Evolutionary conservation across 2,797 vertebrate genomes (phyloP), one percentile per base, ranked within the genome.

Genomic region (Clarias fuscus): DNA sequence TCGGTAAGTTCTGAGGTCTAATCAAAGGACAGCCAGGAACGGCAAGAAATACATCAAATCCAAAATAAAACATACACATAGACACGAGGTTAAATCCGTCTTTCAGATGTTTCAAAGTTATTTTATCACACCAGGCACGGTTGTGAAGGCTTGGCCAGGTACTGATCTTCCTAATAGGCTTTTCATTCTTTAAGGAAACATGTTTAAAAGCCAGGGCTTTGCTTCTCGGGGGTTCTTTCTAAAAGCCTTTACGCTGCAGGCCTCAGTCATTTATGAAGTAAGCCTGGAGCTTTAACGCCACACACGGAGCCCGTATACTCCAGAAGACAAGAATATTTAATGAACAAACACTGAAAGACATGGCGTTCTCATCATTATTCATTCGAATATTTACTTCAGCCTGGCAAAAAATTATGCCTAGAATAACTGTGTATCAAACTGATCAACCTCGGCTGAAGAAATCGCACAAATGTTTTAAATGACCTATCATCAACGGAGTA

Each of bases 251-350:
- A 87, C 91, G 82, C 87, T 91, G 76, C 83, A 79, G 88, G 88
- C 90, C 89, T 80, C 61, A 82, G 91, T 87, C 83, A 67, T 91
- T 94, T 93, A 92, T 90, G 91, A 90, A 92, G 90, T 93, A 92
- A 93, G 86, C 91, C 89, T 91, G 90, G 87, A 92, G 87, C 85
- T 68, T 83, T 89, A 61, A 24, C 33, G 15, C 59, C 58, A 79
- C 33, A 79, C 33, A 79, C 75, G 33, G 27, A 5, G 75, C 40
- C 22, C 15, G 58, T 62, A 62, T 79, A 24, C 59, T 79, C 58
- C 15, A 22, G 30, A 62, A 62, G 30, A 24, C 33, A 79, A 13
- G 17, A 59, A 58, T 6, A 59, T 17, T 77, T 22, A 22, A 58
- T 59, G 18, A 77, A 75, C 27, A 48, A 27, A 58, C 7, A 59